Evolutionary conservation across 2,888 invertebrate genomes (phyloP).

Genomic region (Drosophila longiperda): DNA sequence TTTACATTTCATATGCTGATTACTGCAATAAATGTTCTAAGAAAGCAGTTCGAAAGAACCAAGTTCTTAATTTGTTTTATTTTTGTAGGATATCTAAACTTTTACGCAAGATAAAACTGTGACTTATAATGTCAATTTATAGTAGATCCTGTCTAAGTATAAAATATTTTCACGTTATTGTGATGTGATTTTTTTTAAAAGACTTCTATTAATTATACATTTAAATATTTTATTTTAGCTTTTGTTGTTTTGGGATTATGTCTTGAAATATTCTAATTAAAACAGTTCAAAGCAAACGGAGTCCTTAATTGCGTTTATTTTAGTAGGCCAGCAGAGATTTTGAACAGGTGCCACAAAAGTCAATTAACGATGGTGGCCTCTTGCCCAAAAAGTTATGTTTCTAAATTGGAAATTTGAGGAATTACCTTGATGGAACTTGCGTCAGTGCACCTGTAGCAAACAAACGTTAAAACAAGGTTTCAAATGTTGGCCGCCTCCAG

Average conservation of each 20-base stretch:
- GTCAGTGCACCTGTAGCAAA: constrained; percentile 28
- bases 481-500: constrained; percentile 21
- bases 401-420: constrained; percentile 5
- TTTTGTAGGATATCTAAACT: neutral
- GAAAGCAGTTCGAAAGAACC: neutral
- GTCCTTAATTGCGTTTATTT: neutral
- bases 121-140: neutral
- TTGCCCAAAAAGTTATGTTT: neutral
- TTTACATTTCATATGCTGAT: neutral
- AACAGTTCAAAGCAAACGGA: neutral
- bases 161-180: neutral
- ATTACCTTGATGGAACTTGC: constrained; percentile 39
- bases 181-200: neutral
- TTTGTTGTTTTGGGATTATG: neutral
- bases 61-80: neutral
- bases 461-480: constrained; percentile 4
- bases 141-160: neutral
- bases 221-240: neutral
- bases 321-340: neutral
- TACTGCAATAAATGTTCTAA: neutral
- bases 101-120: neutral
- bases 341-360: neutral
- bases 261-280: neutral
- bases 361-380: constrained; percentile 10
- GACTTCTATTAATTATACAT: neutral